Conservation (phyloP, 1,140 invertebrate species). For the Apis florea region DNA sequence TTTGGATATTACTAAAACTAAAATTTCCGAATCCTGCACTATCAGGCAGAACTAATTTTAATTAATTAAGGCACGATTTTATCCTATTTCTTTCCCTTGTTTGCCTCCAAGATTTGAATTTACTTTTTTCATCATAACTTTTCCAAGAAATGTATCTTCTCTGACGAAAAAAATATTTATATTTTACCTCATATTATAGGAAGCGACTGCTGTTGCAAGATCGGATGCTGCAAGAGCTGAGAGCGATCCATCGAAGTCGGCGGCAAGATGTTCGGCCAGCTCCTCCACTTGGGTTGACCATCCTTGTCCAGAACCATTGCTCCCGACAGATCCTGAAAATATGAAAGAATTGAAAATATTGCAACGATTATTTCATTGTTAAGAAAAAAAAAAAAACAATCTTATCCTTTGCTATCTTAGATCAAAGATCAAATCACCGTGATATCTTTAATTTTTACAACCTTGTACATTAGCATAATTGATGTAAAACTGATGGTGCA, state of each 20-base stretch:
- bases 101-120: neutral
- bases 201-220: conserved; percentile 82
- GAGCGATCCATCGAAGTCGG: conserved; percentile 89
- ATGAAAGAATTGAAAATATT: neutral
- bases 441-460: conserved; percentile 27
- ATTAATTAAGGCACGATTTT: neutral
- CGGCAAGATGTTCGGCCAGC: conserved; percentile 86
- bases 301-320: conserved; percentile 74
- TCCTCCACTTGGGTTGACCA: conserved; percentile 81
- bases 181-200: conserved; percentile 88
- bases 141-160: neutral
- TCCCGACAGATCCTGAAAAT: conserved; percentile 69
- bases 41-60: neutral
- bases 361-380: neutral
- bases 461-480: conserved; percentile 60
- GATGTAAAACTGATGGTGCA: conserved; percentile 68
- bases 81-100: too few relatives aligned
- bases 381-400: neutral
- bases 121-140: too few relatives aligned
- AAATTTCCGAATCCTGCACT: neutral
- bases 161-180: neutral
- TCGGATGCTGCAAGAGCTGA: conserved; percentile 87
- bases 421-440: neutral
- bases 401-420: neutral
- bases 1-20: neutral